Conservation (phyloP, 2,888 invertebrate species). For the Homarus gammarus region DNA sequence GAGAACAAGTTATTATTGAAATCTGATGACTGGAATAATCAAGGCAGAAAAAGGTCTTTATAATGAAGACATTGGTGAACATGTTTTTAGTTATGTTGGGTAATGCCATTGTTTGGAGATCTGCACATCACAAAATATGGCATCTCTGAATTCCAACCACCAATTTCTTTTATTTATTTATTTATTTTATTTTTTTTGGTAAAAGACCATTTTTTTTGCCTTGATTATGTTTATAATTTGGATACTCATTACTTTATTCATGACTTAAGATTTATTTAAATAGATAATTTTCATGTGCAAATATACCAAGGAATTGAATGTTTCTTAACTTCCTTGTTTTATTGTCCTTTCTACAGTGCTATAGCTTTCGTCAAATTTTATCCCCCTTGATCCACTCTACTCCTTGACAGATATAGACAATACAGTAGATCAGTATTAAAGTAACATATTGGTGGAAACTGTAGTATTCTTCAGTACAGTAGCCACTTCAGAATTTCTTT, state of each 20-base stretch:
- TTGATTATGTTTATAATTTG: conserved; percentile 45
- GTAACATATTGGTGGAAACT: too few relatives aligned
- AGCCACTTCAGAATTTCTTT: too few relatives aligned
- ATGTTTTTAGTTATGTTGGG: background rate
- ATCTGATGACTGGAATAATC: background rate
- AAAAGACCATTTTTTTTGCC: conserved; percentile 1
- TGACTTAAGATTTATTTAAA: conserved; percentile 43
- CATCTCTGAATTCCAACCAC: background rate
- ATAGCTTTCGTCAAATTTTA: too few relatives aligned
- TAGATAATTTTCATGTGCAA: conserved; percentile 37
- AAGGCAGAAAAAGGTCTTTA: background rate
- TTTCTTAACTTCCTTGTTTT: conserved; percentile 11
- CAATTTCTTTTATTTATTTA: background rate
- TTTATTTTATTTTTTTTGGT: conserved; percentile 14
- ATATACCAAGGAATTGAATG: conserved; percentile 48
- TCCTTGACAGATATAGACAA: too few relatives aligned
- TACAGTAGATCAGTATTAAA: too few relatives aligned
- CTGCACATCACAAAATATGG: background rate
- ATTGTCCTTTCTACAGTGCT: background rate
- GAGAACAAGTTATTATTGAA: background rate
- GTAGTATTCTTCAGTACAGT: too few relatives aligned
- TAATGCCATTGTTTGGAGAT: background rate
- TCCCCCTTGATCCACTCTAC: too few relatives aligned
- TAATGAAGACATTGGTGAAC: background rate
- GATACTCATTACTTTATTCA: conserved; percentile 53